Evolutionary conservation across 2,797 vertebrate species (phyloP), one percentile per base, ranked within the genome.

Genomic region (Tadarida brasiliensis): DNA sequence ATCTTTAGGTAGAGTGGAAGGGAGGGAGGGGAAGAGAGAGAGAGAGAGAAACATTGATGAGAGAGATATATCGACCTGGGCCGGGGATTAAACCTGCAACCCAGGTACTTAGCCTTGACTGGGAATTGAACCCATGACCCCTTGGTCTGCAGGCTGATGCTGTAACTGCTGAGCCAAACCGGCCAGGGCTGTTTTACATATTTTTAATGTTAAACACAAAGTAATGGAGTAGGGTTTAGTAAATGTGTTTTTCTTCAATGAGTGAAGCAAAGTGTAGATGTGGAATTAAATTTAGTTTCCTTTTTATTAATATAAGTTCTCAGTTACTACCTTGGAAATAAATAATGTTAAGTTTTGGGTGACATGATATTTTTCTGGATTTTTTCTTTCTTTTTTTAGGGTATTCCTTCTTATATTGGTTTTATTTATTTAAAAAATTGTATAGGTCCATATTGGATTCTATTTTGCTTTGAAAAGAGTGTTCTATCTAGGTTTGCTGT

Each of bases 161-260:
- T 44, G 39, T 44, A 44, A 44, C 39, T 44, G 39, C 39, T 44
- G 39, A 44, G 39, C 39, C 39, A 44, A 44, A 44, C 39, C 39
- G 39, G 39, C 39, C 39, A 44, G 39, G 39, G 5, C 39, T 44
- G n/a, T 33, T 33, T 33, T 35, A 68, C 22, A 33, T 35, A 17
- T 17, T 10, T 82, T 91, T 82, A 83, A 44, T 28, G 35, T 83
- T 65, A 87, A 92, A 74, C 16, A 80, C 57, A 51, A 33, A 59
- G 12, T 47, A 24, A 7, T 81, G 3, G n/a, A 77, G 22, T 77
- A 54, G 22, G 22, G 12, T 30, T 91, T 30, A 91, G 49, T 81
- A 91, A 61, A 44, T 76, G 73, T 88, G 24, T 61, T 74, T 87
- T 95, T 81, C 65, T 89, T 92, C 35, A 19, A 0, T 87, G 54